Conservation (phyloP, 37 sponge, comb jelly and placozoan species). For the Petrosia ficiformis region DNA sequence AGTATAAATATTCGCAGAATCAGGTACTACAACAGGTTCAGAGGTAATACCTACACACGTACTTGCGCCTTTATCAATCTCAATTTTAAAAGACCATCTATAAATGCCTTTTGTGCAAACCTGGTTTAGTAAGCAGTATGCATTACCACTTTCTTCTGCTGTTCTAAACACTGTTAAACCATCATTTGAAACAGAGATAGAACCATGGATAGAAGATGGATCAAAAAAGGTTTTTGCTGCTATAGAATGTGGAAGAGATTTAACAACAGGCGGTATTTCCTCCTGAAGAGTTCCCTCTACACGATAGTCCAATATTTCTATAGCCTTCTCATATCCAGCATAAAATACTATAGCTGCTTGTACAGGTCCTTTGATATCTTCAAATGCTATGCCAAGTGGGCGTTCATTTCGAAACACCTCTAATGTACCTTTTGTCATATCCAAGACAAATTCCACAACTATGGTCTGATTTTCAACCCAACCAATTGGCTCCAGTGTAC, state of each 20-base stretch:
- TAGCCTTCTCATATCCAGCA: slow-evolving; percentile 56
- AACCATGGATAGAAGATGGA: slow-evolving; percentile 3
- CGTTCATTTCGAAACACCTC: slow-evolving; percentile 25
- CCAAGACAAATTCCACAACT: slow-evolving; percentile 16
- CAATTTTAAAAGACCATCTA: slow-evolving; percentile 33
- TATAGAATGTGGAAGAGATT: background rate
- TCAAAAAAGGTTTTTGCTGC: slow-evolving; percentile 17
- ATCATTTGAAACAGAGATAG: slow-evolving; percentile 16
- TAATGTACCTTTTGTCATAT: slow-evolving; percentile 26
- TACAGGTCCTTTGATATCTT: slow-evolving; percentile 19
- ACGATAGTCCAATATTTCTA: slow-evolving; percentile 17
- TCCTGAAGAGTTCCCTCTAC: background rate
- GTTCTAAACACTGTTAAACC: slow-evolving; percentile 13
- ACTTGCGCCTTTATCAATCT: slow-evolving; percentile 54
- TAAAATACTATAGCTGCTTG: slow-evolving; percentile 54
- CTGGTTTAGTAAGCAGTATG: slow-evolving; percentile 33
- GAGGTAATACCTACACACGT: slow-evolving; percentile 37
- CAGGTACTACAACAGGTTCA: slow-evolving; percentile 9
- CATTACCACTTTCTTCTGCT: slow-evolving; percentile 24
- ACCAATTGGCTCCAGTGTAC: slow-evolving; percentile 8
- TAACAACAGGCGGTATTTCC: background rate
- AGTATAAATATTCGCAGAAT: slow-evolving; percentile 16
- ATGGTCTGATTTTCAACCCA: slow-evolving; percentile 18
- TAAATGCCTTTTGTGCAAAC: slow-evolving; percentile 15
- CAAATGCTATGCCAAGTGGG: slow-evolving; percentile 37